Percentiles rank a stretch among this genome's conserved stretches.
These are phyloP conservation scores for Stenotaenia linearis DNA, from an alignment of 2,888 invertebrate genomes.

Conservation along the genomic window DNA sequence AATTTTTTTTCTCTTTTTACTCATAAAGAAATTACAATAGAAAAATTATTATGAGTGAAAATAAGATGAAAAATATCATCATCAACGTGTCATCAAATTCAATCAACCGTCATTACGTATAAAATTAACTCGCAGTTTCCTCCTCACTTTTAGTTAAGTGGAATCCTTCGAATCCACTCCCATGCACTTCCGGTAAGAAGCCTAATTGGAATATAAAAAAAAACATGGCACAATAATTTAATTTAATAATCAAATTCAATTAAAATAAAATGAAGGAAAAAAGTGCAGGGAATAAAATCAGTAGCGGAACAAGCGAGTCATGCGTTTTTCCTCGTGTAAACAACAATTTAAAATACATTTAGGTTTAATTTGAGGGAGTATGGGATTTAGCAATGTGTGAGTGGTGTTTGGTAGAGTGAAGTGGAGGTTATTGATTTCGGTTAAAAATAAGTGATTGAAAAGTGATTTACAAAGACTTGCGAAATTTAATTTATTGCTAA, in stretches of 20 bases:
- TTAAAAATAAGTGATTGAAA: too few species aligned
- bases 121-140: constrained; percentile 24
- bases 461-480: too few species aligned
- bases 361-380: background rate
- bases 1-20: background rate
- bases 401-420: too few species aligned
- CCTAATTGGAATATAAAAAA: constrained; percentile 14
- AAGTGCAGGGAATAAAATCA: background rate
- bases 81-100: constrained; percentile 14
- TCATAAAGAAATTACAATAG: background rate
- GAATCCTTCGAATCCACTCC: constrained; percentile 2
- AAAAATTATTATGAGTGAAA: background rate
- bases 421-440: background rate
- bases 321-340: background rate
- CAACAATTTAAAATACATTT: background rate
- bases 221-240: background rate
- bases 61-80: background rate
- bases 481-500: too few species aligned
- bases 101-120: constrained; percentile 8
- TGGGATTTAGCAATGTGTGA: too few species aligned
- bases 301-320: background rate
- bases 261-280: background rate
- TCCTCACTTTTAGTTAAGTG: background rate
- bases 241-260: constrained; percentile 12
- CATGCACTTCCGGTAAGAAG: background rate